These are phyloP conservation scores for Nomada goodeniana DNA, from an alignment of 2,888 invertebrate genomes.

Conservation along the genomic window DNA sequence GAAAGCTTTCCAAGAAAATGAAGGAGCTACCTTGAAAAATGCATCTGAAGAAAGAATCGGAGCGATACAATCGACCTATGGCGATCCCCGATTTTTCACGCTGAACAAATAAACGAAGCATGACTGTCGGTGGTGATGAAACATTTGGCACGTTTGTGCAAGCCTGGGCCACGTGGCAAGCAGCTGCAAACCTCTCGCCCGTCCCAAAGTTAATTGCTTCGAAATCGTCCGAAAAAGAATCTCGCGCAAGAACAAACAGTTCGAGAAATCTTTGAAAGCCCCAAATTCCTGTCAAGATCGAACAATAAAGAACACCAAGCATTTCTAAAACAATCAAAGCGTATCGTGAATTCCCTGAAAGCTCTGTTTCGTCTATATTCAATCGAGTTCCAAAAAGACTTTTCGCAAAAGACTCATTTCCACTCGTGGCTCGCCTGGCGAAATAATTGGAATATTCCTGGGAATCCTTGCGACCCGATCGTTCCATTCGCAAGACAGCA, in stretches of 20 bases:
- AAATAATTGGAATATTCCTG: slow-evolving; percentile 35
- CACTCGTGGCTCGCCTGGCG: not conserved
- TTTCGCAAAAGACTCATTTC: slow-evolving; percentile 11
- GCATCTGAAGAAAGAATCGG: too few relatives aligned
- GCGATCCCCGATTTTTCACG: not conserved
- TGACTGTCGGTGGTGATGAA: slow-evolving; percentile 32
- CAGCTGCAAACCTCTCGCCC: slow-evolving; percentile 26
- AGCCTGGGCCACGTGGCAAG: slow-evolving; percentile 37
- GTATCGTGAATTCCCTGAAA: not conserved
- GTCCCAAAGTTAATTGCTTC: slow-evolving; percentile 30
- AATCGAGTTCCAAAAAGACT: not conserved
- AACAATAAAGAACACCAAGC: not conserved
- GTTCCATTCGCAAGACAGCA: slow-evolving; percentile 9
- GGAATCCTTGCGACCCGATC: slow-evolving; percentile 15
- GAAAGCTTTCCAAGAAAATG: too few relatives aligned
- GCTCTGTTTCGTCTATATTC: not conserved
- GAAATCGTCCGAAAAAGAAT: slow-evolving; percentile 8
- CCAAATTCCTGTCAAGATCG: not conserved
- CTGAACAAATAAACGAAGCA: slow-evolving; percentile 10
- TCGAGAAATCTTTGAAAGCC: slow-evolving; percentile 11
- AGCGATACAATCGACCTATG: not conserved
- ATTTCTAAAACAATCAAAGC: too few relatives aligned
- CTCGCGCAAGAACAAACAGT: not conserved
- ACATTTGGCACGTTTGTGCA: slow-evolving; percentile 43
- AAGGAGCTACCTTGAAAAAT: not conserved